Evolutionary conservation across 2,888 invertebrate genomes (phyloP).

Genomic region (Pandemis heparana): DNA sequence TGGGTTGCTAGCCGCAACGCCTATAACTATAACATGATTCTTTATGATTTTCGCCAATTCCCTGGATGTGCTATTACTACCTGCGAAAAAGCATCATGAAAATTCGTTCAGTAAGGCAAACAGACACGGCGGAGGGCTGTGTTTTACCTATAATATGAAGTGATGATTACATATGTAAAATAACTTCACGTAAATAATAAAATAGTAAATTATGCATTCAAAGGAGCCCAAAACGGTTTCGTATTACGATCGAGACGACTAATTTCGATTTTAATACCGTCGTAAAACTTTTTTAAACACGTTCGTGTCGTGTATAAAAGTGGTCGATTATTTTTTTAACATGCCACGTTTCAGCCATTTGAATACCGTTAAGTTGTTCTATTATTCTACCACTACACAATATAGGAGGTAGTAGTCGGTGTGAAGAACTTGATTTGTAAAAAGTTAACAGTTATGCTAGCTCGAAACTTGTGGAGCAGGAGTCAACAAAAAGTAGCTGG

Average conservation of each 20-base stretch:
- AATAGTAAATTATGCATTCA: constrained; percentile 1
- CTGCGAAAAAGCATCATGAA: too few species aligned
- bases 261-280: constrained; percentile 46
- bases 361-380: constrained; percentile 47
- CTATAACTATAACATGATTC: too few species aligned
- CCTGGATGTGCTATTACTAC: too few species aligned
- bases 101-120: too few species aligned
- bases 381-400: constrained; percentile 44
- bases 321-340: constrained; percentile 41
- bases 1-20: too few species aligned
- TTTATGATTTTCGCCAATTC: too few species aligned
- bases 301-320: constrained; percentile 43
- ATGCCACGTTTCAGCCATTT: constrained; percentile 47
- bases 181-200: not conserved
- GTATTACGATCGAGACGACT: constrained; percentile 35
- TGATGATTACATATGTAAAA: too few species aligned
- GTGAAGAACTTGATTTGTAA: constrained; percentile 33
- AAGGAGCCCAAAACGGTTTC: constrained; percentile 13
- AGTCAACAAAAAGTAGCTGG: not conserved
- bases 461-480: constrained; percentile 7
- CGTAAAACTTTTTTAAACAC: constrained; percentile 45
- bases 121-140: too few species aligned
- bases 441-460: constrained; percentile 33
- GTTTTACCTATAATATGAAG: too few species aligned
- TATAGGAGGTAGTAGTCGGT: constrained; percentile 27